A percentile compares a stretch with the other conserved stretches of the same genome.
These are phyloP conservation scores for Virgularia gustaviana DNA, from an alignment of 92 coral and sea anemone species.

Conservation along the genomic window DNA sequence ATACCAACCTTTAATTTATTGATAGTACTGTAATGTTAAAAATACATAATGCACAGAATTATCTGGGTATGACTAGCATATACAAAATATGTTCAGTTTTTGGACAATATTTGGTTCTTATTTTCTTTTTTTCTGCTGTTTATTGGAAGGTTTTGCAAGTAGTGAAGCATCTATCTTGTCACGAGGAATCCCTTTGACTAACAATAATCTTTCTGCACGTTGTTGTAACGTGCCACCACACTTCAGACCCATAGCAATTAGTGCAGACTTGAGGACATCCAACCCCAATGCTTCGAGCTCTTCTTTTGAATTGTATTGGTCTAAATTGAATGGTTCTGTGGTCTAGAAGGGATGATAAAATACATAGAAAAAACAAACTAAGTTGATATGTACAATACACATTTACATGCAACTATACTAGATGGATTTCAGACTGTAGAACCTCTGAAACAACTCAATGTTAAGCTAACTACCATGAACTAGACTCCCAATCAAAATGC, in stretches of 20 bases:
- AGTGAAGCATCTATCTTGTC: conserved; percentile 81
- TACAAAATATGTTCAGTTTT: too few relatives aligned
- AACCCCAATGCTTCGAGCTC: conserved; percentile 77
- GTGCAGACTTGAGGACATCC: conserved; percentile 68
- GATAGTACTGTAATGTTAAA: too few relatives aligned
- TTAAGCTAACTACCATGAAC: too few relatives aligned
- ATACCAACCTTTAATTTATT: too few relatives aligned
- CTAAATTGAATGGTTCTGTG: conserved; percentile 57
- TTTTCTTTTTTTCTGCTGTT: conserved; percentile 57
- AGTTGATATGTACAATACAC: too few relatives aligned
- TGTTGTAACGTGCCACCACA: conserved; percentile 98
- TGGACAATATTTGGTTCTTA: conserved; percentile 30
- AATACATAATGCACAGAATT: too few relatives aligned
- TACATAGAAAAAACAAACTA: too few relatives aligned
- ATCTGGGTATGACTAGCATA: too few relatives aligned
- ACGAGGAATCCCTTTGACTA: conserved; percentile 74
- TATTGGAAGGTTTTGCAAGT: conserved; percentile 73
- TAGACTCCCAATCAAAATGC: too few relatives aligned
- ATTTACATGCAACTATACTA: too few relatives aligned
- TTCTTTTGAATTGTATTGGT: conserved; percentile 57
- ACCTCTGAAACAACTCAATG: too few relatives aligned
- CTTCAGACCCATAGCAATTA: conserved; percentile 74
- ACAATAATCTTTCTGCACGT: conserved; percentile 87
- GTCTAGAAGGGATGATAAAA: background rate
- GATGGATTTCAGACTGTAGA: too few relatives aligned